Evolutionary conservation across 2,113 vertebrate species (phyloP), one percentile per base, ranked within the genome.

Genomic region (Tinamus guttatus): DNA sequence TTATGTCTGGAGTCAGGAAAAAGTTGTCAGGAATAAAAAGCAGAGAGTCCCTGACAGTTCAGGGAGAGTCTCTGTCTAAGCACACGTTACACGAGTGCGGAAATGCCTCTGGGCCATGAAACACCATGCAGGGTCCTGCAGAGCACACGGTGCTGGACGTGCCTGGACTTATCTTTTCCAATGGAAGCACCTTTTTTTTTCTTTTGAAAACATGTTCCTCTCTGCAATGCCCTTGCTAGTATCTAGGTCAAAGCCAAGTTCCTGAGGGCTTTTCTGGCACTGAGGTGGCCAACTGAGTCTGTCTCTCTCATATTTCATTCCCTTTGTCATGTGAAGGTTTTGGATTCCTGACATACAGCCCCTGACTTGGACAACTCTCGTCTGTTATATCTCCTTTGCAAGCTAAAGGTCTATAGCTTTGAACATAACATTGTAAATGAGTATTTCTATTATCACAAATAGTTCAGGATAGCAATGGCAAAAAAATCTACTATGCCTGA

Each of bases 201-300:
- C 24, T 25, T 64, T 90, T 68, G 65, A 63, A 36, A 62, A 62
- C 36, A 62, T 32, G 70, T 54, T 83, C 30, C 54, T 70, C 76
- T 82, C 68, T 71, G 47, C 38, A 58, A 56, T 68, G 67, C 18
- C 81, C 62, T 67, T 73, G 43, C 27, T 36, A 83, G 41, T 28
- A 76, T 77, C 70, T 70, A 86, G 45, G 65, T 86, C 86, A 95
- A 87, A 93, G 78, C 67, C 88, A 92, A 68, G 41, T 51, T 94
- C 69, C 85, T 81, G 77, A 79, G 65, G 80, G 62, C 21, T 87
- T 81, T 90, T 20, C 59, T 96, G 93, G 87, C 56, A 91, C 82
- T n/a, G 64, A 93, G 81, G n/a, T 0, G 0, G 38, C 20, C 7
- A 0, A 90, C 74, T 75, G 63, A 43, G 58, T 79, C 77, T 84